Evolutionary conservation across 2,888 invertebrate species (phyloP).

Genomic region (Hyppa rectilinea): DNA sequence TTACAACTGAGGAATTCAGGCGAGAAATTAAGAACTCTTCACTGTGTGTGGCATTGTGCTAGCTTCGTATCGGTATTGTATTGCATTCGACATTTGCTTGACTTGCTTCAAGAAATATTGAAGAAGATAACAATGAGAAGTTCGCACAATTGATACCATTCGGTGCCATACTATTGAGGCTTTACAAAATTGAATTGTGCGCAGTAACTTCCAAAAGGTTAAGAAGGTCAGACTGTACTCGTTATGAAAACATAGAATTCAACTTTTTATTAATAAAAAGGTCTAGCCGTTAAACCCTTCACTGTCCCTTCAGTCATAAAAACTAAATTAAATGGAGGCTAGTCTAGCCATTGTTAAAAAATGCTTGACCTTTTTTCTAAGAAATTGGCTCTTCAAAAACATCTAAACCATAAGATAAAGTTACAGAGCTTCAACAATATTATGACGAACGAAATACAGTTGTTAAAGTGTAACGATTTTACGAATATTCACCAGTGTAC

Average conservation of each 20-base stretch:
- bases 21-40: neutral
- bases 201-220: neutral
- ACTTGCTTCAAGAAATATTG: conserved; percentile 30
- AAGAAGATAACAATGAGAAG: neutral
- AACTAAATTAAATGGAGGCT: conserved; percentile 23
- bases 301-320: conserved; percentile 13
- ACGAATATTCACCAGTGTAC: conserved; percentile 1
- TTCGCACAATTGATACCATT: conserved; percentile 31
- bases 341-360: conserved; percentile 1
- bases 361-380: neutral
- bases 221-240: conserved; percentile 3
- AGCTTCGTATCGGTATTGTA: conserved; percentile 12
- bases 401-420: neutral
- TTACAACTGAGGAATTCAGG: neutral
- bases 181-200: conserved; percentile 23
- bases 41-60: neutral
- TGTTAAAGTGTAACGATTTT: conserved; percentile 4
- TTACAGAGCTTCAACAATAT: neutral
- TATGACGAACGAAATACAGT: neutral
- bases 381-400: neutral
- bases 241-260: neutral
- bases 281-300: neutral
- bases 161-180: conserved; percentile 2
- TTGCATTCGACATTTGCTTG: conserved; percentile 24
- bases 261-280: conserved; percentile 33